Conservation (phyloP, 2,113 vertebrate genomes). For the Mesembrinibis cayennensis region DNA sequence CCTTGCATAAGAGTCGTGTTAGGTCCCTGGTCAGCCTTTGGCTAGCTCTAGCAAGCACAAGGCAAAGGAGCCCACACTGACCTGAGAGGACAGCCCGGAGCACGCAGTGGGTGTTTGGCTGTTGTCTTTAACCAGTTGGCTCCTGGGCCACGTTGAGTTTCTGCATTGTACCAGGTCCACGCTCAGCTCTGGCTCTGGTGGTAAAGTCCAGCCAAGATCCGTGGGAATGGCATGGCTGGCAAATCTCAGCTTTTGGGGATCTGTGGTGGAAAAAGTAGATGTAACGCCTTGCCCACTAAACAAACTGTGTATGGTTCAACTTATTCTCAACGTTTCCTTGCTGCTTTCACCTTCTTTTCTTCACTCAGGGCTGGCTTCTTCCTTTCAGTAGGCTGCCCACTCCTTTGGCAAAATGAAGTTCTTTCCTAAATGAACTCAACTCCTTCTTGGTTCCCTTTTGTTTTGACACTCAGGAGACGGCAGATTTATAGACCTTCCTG, state of each 20-base stretch:
- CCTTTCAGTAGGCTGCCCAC: neutral
- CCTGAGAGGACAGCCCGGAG: neutral
- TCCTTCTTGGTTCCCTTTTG: conserved; percentile 5
- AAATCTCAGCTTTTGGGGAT: neutral
- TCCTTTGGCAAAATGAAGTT: neutral
- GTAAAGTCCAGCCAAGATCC: neutral
- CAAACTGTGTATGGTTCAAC: neutral
- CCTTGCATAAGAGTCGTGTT: neutral
- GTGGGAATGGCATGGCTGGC: neutral
- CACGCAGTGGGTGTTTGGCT: neutral
- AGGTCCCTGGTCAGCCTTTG: neutral
- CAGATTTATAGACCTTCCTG: conserved; percentile 59
- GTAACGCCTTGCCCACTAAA: neutral
- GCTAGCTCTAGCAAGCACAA: neutral
- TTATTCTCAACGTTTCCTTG: fast-evolving
- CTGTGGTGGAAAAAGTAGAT: neutral
- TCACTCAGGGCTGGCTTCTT: neutral
- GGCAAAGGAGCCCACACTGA: neutral
- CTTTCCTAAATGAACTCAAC: neutral
- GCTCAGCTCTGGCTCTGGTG: neutral
- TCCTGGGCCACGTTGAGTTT: neutral
- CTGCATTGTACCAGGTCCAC: neutral
- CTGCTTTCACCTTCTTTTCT: neutral
- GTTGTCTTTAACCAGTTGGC: neutral
- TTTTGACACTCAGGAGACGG: conserved; percentile 17